A percentile compares a stretch with the other conserved stretches of the same genome.
Conservation (phyloP, 2,888 invertebrate species). For the Drosophila algonquin region DNA sequence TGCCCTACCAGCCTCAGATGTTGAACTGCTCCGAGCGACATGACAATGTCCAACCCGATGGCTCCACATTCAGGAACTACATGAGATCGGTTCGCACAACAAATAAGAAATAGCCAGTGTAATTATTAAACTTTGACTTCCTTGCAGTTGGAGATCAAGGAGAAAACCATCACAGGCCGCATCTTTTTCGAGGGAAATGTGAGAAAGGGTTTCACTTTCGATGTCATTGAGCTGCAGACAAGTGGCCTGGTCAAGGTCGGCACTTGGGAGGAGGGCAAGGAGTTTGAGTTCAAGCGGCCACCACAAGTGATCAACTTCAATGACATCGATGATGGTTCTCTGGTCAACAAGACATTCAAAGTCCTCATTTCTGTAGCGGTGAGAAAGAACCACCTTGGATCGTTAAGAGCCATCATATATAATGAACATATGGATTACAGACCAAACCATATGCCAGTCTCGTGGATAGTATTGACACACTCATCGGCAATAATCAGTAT, state of each 20-base stretch:
- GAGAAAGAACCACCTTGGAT: constrained; percentile 18
- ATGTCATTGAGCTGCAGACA: constrained; percentile 87
- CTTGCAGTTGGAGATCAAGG: constrained; percentile 84
- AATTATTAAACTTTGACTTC: fast-evolving
- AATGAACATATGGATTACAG: constrained; percentile 83
- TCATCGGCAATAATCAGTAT: constrained; percentile 91
- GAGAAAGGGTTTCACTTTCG: constrained; percentile 88
- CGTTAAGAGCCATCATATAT: neutral
- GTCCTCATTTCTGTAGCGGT: constrained; percentile 89
- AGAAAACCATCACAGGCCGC: constrained; percentile 87
- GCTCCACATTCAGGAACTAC: constrained; percentile 92
- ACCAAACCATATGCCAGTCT: constrained; percentile 94
- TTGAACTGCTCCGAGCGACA: constrained; percentile 86
- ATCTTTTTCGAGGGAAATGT: constrained; percentile 92
- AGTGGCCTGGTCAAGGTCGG: constrained; percentile 88
- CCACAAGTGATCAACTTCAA: constrained; percentile 82
- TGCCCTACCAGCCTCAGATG: constrained; percentile 85
- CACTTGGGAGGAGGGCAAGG: constrained; percentile 88
- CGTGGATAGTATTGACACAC: constrained; percentile 87
- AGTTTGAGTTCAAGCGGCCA: constrained; percentile 85
- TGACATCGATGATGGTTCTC: constrained; percentile 85
- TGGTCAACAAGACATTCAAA: constrained; percentile 89
- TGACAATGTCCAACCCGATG: constrained; percentile 89
- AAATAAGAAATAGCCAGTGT: neutral
- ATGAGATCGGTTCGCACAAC: constrained; percentile 84